These are phyloP conservation scores for Rhagoletis pomonella DNA, from an alignment of 1,140 invertebrate genomes.

Conservation along the genomic window DNA sequence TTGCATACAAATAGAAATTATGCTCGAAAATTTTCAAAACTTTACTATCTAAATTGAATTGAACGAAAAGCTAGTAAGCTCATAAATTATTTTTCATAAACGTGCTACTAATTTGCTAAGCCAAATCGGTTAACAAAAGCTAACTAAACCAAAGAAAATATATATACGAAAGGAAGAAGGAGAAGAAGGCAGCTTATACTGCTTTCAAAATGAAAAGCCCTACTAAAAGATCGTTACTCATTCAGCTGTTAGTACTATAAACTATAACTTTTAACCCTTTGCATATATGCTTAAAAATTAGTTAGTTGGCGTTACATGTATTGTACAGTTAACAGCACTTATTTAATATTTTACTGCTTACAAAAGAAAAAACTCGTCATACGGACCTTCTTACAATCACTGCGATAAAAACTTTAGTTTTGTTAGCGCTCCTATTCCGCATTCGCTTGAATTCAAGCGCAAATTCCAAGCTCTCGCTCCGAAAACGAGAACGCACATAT, in stretches of 20 bases:
- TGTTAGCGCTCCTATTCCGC: no score
- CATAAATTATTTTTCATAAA: constrained; percentile 11
- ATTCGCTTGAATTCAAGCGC: no score
- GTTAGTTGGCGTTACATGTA: constrained; percentile 12
- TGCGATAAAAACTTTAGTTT: no score
- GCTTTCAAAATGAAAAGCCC: background rate
- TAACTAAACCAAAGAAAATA: constrained; percentile 31
- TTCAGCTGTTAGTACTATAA: background rate
- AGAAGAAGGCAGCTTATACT: background rate
- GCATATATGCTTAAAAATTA: constrained; percentile 12
- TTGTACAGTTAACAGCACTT: constrained; percentile 1
- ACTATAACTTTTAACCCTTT: background rate
- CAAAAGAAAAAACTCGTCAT: no score
- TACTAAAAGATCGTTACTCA: background rate
- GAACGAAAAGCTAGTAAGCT: background rate
- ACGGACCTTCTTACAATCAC: no score
- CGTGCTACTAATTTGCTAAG: constrained; percentile 12
- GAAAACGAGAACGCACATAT: background rate
- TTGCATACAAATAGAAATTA: background rate
- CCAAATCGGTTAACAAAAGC: constrained; percentile 10
- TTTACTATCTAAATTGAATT: background rate
- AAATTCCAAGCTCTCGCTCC: background rate
- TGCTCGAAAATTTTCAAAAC: background rate
- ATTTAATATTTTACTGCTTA: constrained; percentile 18
- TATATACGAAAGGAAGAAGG: background rate